Evolutionary conservation across 2,113 vertebrate genomes (phyloP), one percentile per base, ranked within the genome.

Genomic region (Rhea americana): DNA sequence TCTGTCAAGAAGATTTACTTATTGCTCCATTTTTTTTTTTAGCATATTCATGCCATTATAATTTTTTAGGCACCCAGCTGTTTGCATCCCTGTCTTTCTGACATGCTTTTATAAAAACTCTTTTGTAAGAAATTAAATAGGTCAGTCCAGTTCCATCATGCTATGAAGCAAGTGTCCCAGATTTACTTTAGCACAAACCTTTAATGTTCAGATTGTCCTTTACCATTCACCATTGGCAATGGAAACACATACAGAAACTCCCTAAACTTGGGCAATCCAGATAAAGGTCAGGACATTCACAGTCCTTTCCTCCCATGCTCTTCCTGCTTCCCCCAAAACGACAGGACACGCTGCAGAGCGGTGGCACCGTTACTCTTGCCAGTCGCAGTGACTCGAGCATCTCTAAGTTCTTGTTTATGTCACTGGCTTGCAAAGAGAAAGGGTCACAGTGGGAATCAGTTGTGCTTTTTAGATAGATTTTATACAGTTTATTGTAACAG

Each of bases 61-160:
- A 43, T 67, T 51, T 74, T 74, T 80, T 61, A 56, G 61, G 43
- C 51, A 65, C 51, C 59, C 55, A 85, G 77, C 77, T 94, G 81
- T 92, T 92, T 92, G 66, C 84, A 59, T 61, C 35, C n/a, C 43
- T 78, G 39, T 68, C 39, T 73, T 24, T 75, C 62, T 94, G 74
- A 68, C 65, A n/a, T 77, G 65, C 79, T 95, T 83, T 94, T 74
- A 26, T 67, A 91, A 94, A 56, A 58, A 53, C 61, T 86, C 50
- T 78, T 93, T 53, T 91, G 47, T 81, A 78, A 81, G 63, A 85
- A 92, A 59, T 89, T 48, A 94, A 80, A 68, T 94, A 95, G 93
- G 79, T 94, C 89, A 87, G 50, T 87, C 78, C 85, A 65, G 87
- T 94, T 96, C 59, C 82, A 92, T 85, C 35, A 13, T 74, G 67